Base-by-base conservation (phyloP, 2,113 vertebrate species). In the Tychaedon coryphoeus region DNA sequence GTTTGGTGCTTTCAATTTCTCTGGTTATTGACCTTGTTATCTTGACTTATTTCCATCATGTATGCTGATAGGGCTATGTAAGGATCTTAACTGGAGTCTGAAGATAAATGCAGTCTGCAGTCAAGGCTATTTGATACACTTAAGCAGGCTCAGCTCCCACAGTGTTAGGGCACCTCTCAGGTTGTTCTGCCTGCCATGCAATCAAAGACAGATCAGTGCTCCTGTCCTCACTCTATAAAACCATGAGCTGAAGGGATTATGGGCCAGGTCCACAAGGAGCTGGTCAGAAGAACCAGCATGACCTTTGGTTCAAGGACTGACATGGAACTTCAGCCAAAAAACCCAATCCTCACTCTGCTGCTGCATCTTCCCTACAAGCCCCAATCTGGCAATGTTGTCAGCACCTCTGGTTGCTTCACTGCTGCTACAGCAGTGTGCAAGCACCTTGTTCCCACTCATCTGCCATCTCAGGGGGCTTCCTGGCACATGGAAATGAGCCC, bases 1-100 rank as follows among this genome's bases (percentile, higher is more conserved):
- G 26, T 23, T 88, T 24, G 18, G 81, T 12, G 57, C 48, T 95
- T 89, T 51, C 80, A 61, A 42, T 85, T 91, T 64, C 76, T 89
- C 79, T 93, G 47, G 53, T 88, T 84, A 84, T 51, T 88, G 71
- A 70, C 65, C 43, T 88, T 71, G 56, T 77, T 94, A 81, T 53
- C 43, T 51, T 54, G 50, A 86, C 23, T 92, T 93, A 88, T 28
- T 95, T 43, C 57, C 25, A 61, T 70, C 15, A 60, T n/a, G 10
- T 7, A 36, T n/a, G 61, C 62, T 86, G 72, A 66, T 9, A 71
- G n/a, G 50, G 15, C n/a, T 78, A 38, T 10, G 28, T 38, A 70
- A 76, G 64, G 31, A 86, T 42, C 60, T 70, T 65, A 91, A 70
- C 45, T 33, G 34, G 23, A 74, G 20, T 10, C 60, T 60, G 47